Evolutionary conservation across 1,140 invertebrate species (phyloP).

Genomic region (Drosophila hydei): DNA sequence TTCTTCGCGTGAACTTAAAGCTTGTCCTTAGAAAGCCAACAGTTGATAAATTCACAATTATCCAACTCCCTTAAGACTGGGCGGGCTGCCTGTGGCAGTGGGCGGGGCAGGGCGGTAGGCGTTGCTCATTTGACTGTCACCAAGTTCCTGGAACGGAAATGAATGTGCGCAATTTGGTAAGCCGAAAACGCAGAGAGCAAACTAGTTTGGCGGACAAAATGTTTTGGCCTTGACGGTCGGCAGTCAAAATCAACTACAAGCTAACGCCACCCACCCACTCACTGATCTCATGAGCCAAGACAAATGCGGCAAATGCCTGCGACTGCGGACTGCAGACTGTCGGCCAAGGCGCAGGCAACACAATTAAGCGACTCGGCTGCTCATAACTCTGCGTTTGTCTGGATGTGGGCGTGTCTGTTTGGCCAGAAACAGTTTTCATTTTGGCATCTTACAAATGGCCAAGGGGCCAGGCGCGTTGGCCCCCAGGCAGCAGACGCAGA

Average conservation of each 20-base stretch:
- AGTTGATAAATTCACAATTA: conserved; percentile 42
- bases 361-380: background rate
- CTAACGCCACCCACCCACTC: background rate
- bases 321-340: conserved; percentile 24
- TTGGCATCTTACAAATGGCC: conserved; percentile 9
- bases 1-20: background rate
- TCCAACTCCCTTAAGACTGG: background rate
- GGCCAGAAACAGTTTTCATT: conserved; percentile 12
- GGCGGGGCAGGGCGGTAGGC: background rate
- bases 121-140: conserved; percentile 27
- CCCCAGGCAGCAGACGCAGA: background rate
- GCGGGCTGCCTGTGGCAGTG: background rate
- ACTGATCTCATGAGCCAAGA: conserved; percentile 6
- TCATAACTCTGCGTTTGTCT: conserved; percentile 14
- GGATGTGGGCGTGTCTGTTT: background rate
- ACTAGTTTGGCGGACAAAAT: conserved; percentile 46
- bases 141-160: conserved; percentile 59
- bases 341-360: conserved; percentile 10
- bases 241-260: conserved; percentile 37
- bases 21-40: background rate
- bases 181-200: conserved; percentile 28
- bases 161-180: conserved; percentile 67
- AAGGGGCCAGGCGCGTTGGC: background rate
- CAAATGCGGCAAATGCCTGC: conserved; percentile 32
- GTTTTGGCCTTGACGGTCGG: conserved; percentile 19